These are phyloP conservation scores for Bos indicus DNA, from an alignment of 2,113 vertebrate genomes.

Conservation along the genomic window DNA sequence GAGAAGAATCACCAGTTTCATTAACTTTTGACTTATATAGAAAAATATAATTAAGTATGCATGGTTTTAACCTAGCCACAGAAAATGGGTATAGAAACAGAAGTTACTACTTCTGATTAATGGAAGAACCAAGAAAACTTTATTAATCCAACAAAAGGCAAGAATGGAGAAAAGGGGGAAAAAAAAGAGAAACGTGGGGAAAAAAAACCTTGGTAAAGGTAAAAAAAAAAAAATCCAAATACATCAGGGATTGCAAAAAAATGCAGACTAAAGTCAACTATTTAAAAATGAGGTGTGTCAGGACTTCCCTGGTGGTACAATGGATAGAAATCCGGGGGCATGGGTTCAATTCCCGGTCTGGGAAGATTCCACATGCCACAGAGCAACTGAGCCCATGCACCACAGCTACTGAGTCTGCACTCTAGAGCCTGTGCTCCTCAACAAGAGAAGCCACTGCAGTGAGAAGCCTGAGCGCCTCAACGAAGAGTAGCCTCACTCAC, in stretches of 20 bases:
- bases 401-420: background rate
- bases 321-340: background rate
- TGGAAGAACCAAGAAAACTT: background rate
- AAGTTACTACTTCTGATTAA: background rate
- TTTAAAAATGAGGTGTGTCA: background rate
- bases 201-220: background rate
- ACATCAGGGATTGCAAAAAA: background rate
- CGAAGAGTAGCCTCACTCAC: background rate
- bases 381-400: background rate
- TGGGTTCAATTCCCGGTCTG: background rate
- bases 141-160: background rate
- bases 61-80: background rate
- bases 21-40: background rate
- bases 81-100: background rate
- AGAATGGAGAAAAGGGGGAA: background rate
- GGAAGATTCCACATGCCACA: background rate
- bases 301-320: background rate
- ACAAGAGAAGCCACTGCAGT: background rate
- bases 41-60: background rate
- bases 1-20: background rate
- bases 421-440: background rate
- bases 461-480: background rate
- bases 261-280: background rate
- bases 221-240: background rate
- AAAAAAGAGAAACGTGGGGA: fast-evolving